A percentile compares a stretch with the other conserved stretches of the same genome.
phyloP scores from a whole-genome alignment of 2,888 invertebrate species.

The Lordiphosa fenestrarum region DNA sequence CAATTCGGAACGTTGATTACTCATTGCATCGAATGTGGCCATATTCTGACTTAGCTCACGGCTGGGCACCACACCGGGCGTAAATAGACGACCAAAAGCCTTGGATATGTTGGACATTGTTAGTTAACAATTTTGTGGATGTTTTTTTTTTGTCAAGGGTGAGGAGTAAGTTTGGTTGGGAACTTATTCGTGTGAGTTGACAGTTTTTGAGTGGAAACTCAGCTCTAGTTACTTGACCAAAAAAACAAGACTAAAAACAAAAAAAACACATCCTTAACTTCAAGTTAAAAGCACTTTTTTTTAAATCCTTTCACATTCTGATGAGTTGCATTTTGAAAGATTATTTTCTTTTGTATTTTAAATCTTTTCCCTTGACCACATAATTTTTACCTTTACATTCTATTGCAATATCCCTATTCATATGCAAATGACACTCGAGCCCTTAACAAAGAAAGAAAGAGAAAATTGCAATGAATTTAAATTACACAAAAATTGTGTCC shows the following conservation, averaged over 20 bases:
- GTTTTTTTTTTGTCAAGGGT: neutral
- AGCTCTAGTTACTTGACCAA: too few relatives aligned
- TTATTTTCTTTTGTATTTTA: neutral
- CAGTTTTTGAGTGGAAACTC: too few relatives aligned
- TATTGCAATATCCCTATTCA: constrained; percentile 37
- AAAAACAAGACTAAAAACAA: too few relatives aligned
- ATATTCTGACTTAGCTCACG: constrained; percentile 48
- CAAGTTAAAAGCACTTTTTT: too few relatives aligned
- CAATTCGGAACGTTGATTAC: constrained; percentile 28
- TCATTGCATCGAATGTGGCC: constrained; percentile 31
- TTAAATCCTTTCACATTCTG: too few relatives aligned
- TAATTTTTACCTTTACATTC: constrained; percentile 11
- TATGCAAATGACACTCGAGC: constrained; percentile 51
- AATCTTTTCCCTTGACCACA: neutral
- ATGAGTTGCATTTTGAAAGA: neutral
- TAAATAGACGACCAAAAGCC: constrained; percentile 42
- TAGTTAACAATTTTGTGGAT: neutral
- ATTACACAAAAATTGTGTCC: constrained; percentile 45
- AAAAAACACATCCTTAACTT: too few relatives aligned
- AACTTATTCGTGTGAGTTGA: neutral
- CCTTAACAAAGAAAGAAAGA: constrained; percentile 8
- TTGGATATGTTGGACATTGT: constrained; percentile 34
- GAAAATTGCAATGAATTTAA: constrained; percentile 64
- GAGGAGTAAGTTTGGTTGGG: neutral
- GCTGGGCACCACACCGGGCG: constrained; percentile 48